phyloP scores from a whole-genome alignment of 2,113 vertebrate genomes.

The Menura novaehollandiae region DNA sequence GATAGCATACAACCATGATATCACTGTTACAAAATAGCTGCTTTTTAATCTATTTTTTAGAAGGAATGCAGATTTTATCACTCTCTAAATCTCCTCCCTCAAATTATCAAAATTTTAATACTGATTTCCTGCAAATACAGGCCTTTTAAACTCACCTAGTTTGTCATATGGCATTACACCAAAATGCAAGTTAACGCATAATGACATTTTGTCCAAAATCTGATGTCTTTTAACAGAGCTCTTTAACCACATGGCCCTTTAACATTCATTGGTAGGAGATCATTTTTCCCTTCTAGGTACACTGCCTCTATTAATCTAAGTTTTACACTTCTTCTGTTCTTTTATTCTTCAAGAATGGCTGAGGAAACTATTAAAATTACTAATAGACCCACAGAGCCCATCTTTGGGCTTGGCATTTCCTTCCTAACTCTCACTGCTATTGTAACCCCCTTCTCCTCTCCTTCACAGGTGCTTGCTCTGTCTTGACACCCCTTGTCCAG shows the following conservation, averaged over 20 bases:
- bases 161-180: neutral
- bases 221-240: neutral
- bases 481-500: too few relatives aligned
- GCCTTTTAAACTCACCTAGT: neutral
- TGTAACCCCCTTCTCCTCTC: neutral
- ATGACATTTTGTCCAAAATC: neutral
- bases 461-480: accelerated
- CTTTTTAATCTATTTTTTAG: neutral
- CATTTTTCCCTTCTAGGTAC: neutral
- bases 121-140: neutral
- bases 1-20: neutral
- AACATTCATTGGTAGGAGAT: neutral
- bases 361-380: neutral
- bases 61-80: neutral
- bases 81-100: neutral
- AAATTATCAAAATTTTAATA: neutral
- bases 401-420: neutral
- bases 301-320: neutral
- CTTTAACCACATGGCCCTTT: neutral
- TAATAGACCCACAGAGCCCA: neutral
- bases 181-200: neutral
- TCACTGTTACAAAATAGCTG: neutral
- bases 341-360: neutral
- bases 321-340: neutral
- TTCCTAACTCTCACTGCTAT: neutral